Evolutionary conservation across 2,797 vertebrate species (phyloP).

Genomic region (Poeciliopsis paucimaculata): DNA sequence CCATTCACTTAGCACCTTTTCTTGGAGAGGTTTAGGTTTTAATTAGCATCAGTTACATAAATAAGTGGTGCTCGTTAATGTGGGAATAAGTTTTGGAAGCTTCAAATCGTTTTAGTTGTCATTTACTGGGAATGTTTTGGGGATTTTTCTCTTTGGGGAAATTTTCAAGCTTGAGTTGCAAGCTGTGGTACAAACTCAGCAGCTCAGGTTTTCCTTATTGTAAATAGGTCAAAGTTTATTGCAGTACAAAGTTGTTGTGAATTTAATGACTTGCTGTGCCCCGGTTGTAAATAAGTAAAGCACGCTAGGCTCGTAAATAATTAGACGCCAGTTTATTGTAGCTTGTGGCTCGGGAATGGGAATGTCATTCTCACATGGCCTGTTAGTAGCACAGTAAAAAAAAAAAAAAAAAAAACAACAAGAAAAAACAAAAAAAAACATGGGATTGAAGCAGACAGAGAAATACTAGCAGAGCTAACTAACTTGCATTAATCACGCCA

Average conservation of each 20-base stretch:
- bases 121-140: conserved; percentile 32
- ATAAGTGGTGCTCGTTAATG: conserved; percentile 35
- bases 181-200: conserved; percentile 37
- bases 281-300: conserved; percentile 44
- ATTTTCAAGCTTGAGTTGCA: conserved; percentile 38
- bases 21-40: conserved; percentile 34
- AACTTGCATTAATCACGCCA: not conserved
- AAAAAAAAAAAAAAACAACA: not conserved
- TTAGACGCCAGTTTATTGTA: conserved; percentile 52
- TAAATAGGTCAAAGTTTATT: conserved; percentile 60
- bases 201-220: conserved; percentile 13
- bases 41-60: conserved; percentile 42
- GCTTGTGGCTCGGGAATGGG: conserved; percentile 30
- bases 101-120: conserved; percentile 32
- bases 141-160: conserved; percentile 36
- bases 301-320: conserved; percentile 52
- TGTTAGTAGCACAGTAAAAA: conserved; percentile 38
- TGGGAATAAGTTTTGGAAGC: conserved; percentile 20
- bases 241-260: conserved; percentile 48
- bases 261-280: conserved; percentile 52
- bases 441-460: conserved; percentile 29
- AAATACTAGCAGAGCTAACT: conserved; percentile 5
- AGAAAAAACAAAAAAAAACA: conserved; percentile 13
- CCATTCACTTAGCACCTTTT: conserved; percentile 41
- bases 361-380: conserved; percentile 50